Evolutionary conservation across 2,797 vertebrate genomes (phyloP).

Genomic region (Heliangelus exortis): DNA sequence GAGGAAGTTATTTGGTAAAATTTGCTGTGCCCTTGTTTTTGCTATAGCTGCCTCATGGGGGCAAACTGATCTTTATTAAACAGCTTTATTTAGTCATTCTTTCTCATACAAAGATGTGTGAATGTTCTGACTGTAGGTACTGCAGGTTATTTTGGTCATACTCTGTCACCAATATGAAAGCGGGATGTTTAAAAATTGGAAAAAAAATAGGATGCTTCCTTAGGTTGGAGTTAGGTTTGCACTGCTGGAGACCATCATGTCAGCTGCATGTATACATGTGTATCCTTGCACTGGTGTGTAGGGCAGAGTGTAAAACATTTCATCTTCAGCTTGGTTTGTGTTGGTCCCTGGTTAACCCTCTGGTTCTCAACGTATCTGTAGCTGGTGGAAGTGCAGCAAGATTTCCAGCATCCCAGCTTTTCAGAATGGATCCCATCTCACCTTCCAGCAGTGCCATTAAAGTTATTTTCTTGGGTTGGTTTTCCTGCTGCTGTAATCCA

Average conservation of each 20-base stretch:
- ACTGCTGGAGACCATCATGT: neutral
- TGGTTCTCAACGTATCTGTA: neutral
- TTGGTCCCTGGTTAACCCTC: neutral
- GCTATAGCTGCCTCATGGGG: neutral
- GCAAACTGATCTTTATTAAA: neutral
- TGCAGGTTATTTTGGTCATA: slow-evolving; percentile 12
- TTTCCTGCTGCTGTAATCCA: neutral
- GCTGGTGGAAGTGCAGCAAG: neutral
- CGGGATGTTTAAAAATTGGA: neutral
- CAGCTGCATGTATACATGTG: neutral
- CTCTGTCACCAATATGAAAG: neutral
- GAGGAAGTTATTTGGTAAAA: neutral
- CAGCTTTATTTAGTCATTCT: neutral
- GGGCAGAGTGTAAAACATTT: neutral
- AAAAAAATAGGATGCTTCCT: neutral
- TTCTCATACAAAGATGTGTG: neutral
- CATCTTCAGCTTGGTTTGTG: neutral
- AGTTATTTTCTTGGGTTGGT: neutral
- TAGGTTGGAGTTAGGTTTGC: neutral
- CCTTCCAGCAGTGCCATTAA: neutral
- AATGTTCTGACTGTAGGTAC: neutral
- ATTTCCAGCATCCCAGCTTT: neutral
- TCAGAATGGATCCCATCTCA: neutral
- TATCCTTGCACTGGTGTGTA: neutral
- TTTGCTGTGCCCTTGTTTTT: neutral